These are phyloP conservation scores for Corella eumyota DNA, from an alignment of 23 tunicate species.

Conservation along the genomic window DNA sequence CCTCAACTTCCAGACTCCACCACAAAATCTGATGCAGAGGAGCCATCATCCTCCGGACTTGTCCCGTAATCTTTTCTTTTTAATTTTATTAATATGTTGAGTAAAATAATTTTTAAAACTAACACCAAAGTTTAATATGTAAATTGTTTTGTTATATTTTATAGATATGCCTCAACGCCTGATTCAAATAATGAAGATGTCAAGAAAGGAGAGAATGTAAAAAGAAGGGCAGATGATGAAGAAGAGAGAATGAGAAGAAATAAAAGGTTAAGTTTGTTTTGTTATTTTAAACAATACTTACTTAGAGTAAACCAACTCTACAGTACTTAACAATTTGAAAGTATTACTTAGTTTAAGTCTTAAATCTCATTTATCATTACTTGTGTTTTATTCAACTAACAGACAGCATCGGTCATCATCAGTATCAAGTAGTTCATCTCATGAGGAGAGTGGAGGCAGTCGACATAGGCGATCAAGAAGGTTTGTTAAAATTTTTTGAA, in stretches of 20 bases:
- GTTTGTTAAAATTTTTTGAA: no score
- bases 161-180: constrained; percentile 8
- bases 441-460: neutral
- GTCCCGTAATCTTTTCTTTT: constrained; percentile 5
- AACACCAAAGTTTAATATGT: neutral
- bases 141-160: neutral
- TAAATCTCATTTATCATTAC: no score
- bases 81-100: neutral
- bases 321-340: no score
- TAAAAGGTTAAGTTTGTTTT: neutral
- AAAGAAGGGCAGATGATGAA: no score
- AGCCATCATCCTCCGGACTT: constrained; percentile 10
- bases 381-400: no score
- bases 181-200: constrained; percentile 6
- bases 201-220: neutral
- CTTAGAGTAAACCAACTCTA: no score
- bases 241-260: neutral
- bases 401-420: no score
- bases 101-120: neutral
- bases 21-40: constrained; percentile 38
- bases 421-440: no score
- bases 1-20: constrained; percentile 52
- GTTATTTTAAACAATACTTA: no score
- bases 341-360: no score
- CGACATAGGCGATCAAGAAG: constrained; percentile 7